Percentiles rank a stretch among this genome's conserved stretches.
phyloP scores from a whole-genome alignment of 2,113 vertebrate species.

The Triplophysa dalaica region DNA sequence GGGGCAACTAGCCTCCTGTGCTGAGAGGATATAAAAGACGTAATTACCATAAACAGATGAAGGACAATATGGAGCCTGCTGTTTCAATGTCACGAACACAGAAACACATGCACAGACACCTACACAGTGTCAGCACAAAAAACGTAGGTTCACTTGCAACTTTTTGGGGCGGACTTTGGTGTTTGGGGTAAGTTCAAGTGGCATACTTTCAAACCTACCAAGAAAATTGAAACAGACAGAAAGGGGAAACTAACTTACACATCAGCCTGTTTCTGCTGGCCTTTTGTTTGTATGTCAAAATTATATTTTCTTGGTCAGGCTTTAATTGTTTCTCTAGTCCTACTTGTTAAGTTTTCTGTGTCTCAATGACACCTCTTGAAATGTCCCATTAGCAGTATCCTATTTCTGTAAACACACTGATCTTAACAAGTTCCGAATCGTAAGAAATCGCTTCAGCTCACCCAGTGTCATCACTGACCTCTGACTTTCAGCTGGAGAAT shows the following conservation, averaged over 20 bases:
- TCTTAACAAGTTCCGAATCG: background rate
- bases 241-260: background rate
- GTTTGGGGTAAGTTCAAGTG: slow-evolving; percentile 7
- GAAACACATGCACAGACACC: slow-evolving; percentile 6
- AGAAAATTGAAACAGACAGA: background rate
- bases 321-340: too few species aligned
- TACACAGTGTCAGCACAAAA: slow-evolving; percentile 3
- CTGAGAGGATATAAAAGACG: slow-evolving; percentile 63
- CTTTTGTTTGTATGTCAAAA: background rate
- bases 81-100: slow-evolving; percentile 59
- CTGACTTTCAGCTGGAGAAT: slow-evolving; percentile 18
- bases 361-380: background rate
- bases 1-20: slow-evolving; percentile 61
- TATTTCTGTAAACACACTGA: background rate
- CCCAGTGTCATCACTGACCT: background rate
- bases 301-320: background rate
- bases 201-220: background rate
- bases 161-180: background rate
- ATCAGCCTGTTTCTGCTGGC: background rate
- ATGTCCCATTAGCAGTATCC: background rate
- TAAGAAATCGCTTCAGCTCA: background rate
- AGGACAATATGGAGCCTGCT: slow-evolving; percentile 65
- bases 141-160: slow-evolving; percentile 24
- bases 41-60: slow-evolving; percentile 73
- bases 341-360: background rate